phyloP scores from a whole-genome alignment of 2,797 vertebrate genomes.

The Balearica regulorum region DNA sequence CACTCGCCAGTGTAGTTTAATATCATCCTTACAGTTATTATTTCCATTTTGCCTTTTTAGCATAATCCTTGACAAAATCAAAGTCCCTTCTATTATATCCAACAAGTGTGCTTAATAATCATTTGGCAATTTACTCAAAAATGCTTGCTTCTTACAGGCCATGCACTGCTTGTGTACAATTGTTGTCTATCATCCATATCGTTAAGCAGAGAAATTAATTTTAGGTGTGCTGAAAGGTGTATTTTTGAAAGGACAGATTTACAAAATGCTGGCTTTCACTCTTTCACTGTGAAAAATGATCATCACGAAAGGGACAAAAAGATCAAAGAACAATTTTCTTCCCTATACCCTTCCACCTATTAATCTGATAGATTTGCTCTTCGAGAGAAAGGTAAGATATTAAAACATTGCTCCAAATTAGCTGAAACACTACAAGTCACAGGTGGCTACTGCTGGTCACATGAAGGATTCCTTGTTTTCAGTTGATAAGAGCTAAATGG shows the following conservation, averaged over 20 bases:
- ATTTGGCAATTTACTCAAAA: neutral
- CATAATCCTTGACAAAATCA: neutral
- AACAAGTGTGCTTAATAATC: neutral
- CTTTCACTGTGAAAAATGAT: neutral
- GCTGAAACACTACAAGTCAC: neutral
- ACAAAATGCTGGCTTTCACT: neutral
- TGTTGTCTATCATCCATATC: neutral
- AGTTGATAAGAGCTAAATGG: neutral
- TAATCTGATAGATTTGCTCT: neutral
- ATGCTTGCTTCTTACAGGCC: neutral
- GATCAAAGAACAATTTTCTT: neutral
- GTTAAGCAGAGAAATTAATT: neutral
- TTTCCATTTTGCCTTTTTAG: neutral
- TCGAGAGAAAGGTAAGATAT: neutral
- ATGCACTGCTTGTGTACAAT: neutral
- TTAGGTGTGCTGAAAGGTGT: neutral
- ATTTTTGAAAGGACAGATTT: neutral
- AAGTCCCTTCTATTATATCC: neutral
- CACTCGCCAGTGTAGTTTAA: neutral
- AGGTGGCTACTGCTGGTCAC: neutral
- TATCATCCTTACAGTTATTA: neutral
- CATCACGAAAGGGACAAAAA: neutral
- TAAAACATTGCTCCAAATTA: neutral
- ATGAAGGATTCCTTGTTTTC: neutral
- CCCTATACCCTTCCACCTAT: neutral